Evolutionary conservation across 2,113 vertebrate species (phyloP).

Genomic region (Chascanopsetta lugubris): DNA sequence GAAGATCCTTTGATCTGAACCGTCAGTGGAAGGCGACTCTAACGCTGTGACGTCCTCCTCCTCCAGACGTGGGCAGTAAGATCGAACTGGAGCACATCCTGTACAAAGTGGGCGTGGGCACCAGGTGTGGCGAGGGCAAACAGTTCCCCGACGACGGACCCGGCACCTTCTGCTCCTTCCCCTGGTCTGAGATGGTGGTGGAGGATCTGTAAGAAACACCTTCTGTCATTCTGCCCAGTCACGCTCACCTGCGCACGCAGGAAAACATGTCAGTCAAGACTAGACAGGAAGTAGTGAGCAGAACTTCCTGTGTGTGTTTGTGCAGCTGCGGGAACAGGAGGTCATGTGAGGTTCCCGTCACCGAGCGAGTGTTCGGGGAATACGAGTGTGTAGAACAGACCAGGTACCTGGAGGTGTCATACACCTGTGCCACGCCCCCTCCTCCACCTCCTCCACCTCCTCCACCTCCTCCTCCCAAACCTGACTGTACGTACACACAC

Average conservation of each 20-base stretch:
- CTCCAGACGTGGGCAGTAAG: slow-evolving; percentile 52
- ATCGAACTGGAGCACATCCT: slow-evolving; percentile 69
- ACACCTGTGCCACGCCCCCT: slow-evolving; percentile 33
- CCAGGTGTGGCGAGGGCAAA: slow-evolving; percentile 68
- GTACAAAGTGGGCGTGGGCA: slow-evolving; percentile 73
- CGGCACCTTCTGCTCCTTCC: slow-evolving; percentile 63
- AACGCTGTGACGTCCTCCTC: neutral
- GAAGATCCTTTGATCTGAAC: neutral
- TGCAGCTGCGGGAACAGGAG: slow-evolving; percentile 49
- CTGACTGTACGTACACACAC: slow-evolving; percentile 49
- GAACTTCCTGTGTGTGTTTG: too few relatives aligned
- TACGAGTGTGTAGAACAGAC: slow-evolving; percentile 68
- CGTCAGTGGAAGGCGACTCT: neutral
- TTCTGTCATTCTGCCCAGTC: too few relatives aligned
- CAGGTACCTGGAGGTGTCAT: slow-evolving; percentile 69
- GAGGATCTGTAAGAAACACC: slow-evolving; percentile 75
- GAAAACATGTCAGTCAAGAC: too few relatives aligned
- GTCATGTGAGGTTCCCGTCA: slow-evolving; percentile 65
- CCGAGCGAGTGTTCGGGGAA: slow-evolving; percentile 67
- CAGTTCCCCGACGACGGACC: slow-evolving; percentile 59
- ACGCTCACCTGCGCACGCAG: too few relatives aligned
- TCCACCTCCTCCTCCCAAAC: slow-evolving; percentile 37
- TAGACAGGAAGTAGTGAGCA: too few relatives aligned
- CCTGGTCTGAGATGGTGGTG: slow-evolving; percentile 74
- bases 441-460: slow-evolving; percentile 46